Conservation (phyloP, 2,888 invertebrate species). For the Sesia bembeciformis region DNA sequence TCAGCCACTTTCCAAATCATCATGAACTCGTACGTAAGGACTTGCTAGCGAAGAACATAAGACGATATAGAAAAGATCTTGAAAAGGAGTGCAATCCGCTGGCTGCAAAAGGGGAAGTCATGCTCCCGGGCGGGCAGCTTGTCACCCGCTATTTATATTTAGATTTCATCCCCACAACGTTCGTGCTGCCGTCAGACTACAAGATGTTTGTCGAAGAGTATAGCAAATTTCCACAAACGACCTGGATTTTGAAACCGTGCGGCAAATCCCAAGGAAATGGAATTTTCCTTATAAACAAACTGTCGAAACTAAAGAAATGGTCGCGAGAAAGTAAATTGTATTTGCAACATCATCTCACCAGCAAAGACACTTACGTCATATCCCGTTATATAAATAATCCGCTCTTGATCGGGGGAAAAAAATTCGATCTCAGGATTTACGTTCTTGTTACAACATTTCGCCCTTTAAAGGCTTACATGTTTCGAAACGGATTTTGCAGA, state of each 20-base stretch:
- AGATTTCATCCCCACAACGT: constrained; percentile 92
- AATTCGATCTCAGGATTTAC: constrained; percentile 93
- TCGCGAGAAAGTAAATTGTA: constrained; percentile 83
- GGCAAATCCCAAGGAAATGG: constrained; percentile 90
- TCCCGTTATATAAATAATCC: constrained; percentile 96
- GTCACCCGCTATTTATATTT: constrained; percentile 80
- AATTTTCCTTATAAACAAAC: constrained; percentile 88
- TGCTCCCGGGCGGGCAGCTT: constrained; percentile 64
- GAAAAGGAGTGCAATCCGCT: constrained; percentile 87
- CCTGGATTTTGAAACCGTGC: constrained; percentile 95
- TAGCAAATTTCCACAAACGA: constrained; percentile 87
- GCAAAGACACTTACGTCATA: constrained; percentile 93
- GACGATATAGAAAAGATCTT: constrained; percentile 88
- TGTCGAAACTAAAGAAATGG: constrained; percentile 88
- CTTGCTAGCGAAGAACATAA: constrained; percentile 91
- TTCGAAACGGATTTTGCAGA: constrained; percentile 92
- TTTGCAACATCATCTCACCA: constrained; percentile 83
- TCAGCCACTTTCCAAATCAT: constrained; percentile 93
- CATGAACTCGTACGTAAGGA: constrained; percentile 93
- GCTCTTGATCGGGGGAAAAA: constrained; percentile 93
- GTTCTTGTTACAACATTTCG: constrained; percentile 94
- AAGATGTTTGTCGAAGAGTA: constrained; percentile 94
- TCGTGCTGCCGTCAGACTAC: constrained; percentile 91
- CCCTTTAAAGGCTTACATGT: constrained; percentile 93
- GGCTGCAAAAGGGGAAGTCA: constrained; percentile 76